These are phyloP conservation scores for Formica exsecta DNA, from an alignment of 1,140 invertebrate genomes.

Conservation along the genomic window DNA sequence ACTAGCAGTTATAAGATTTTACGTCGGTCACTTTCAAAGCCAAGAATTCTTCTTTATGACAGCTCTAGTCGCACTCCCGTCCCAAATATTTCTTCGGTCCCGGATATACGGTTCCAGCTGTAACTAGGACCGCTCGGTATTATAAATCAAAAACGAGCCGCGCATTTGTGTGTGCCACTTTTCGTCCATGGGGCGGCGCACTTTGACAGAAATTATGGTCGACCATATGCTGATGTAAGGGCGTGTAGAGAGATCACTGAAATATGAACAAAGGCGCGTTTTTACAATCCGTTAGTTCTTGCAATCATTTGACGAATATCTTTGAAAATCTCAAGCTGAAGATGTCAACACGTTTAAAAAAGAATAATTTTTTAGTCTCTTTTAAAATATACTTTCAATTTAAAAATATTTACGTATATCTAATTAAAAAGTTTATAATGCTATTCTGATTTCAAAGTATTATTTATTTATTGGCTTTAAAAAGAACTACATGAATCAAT, in stretches of 20 bases:
- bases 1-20: constrained; percentile 45
- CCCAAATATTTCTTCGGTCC: constrained; percentile 55
- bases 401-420: not conserved
- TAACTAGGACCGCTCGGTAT: constrained; percentile 39
- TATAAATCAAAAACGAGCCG: constrained; percentile 65
- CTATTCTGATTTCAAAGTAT: not conserved
- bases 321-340: not conserved
- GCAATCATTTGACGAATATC: not conserved
- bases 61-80: constrained; percentile 23
- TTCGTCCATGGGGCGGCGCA: constrained; percentile 15
- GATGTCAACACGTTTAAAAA: not conserved
- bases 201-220: constrained; percentile 54
- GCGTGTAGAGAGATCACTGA: constrained; percentile 30
- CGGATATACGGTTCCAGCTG: constrained; percentile 65
- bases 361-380: not conserved
- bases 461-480: not conserved
- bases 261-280: constrained; percentile 40
- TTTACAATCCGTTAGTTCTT: constrained; percentile 14
- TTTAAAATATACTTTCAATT: not conserved
- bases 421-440: not conserved
- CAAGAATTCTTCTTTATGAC: constrained; percentile 65
- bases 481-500: too few relatives aligned
- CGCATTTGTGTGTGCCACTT: constrained; percentile 51
- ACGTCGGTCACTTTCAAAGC: constrained; percentile 62
- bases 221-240: constrained; percentile 28